Evolutionary conservation across 2,888 invertebrate species (phyloP).

Genomic region (Caenorhabditis uteleia): DNA sequence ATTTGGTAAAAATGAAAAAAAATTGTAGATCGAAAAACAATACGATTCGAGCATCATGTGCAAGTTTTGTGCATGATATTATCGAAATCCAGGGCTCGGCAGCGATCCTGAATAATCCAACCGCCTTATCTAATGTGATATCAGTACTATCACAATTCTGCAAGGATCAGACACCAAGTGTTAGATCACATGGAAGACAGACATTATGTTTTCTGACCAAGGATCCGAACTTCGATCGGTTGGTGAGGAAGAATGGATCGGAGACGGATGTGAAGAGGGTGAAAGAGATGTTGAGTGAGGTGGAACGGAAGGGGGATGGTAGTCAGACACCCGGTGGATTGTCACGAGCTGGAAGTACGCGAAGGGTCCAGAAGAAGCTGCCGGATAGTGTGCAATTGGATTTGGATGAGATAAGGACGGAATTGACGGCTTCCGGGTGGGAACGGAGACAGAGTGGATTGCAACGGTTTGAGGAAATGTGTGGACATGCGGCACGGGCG

Average conservation of each 20-base stretch:
- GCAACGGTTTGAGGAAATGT: constrained; percentile 47
- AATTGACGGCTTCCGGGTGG: constrained; percentile 44
- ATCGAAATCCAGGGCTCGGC: constrained; percentile 78
- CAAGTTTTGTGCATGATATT: constrained; percentile 77
- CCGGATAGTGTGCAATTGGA: constrained; percentile 51
- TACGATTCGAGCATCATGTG: constrained; percentile 83
- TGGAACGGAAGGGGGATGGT: constrained; percentile 50
- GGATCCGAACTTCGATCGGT: constrained; percentile 48
- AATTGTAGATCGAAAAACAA: constrained; percentile 81
- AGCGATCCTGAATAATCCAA: constrained; percentile 73
- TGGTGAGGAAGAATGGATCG: constrained; percentile 40
- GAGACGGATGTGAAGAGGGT: constrained; percentile 41
- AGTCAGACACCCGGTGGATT: constrained; percentile 38
- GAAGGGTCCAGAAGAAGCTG: constrained; percentile 43
- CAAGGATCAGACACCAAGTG: constrained; percentile 48
- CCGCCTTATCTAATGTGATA: constrained; percentile 25
- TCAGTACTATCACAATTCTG: constrained; percentile 41
- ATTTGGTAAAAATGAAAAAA: neutral
- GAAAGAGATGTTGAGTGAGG: constrained; percentile 39
- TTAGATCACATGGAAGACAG: constrained; percentile 45
- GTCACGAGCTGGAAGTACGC: constrained; percentile 40
- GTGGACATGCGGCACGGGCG: constrained; percentile 25
- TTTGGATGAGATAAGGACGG: constrained; percentile 48
- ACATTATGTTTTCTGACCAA: constrained; percentile 40
- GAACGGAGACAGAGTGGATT: constrained; percentile 45